Percentiles rank a stretch among this genome's conserved stretches.
Conservation (phyloP, 2,113 vertebrate genomes). For the Poeciliopsis occidentalis region DNA sequence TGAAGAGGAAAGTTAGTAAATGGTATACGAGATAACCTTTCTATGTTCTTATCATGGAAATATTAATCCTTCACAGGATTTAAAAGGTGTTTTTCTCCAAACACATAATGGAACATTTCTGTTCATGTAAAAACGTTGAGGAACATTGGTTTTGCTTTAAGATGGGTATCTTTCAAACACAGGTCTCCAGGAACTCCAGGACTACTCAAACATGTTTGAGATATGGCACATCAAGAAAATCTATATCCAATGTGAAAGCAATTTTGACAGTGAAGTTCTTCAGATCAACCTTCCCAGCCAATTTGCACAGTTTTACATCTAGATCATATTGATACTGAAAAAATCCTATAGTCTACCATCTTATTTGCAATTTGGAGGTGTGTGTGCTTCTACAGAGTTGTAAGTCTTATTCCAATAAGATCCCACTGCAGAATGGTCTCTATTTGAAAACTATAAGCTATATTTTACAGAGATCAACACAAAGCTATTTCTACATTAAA, state of each 20-base stretch:
- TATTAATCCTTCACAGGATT: constrained; percentile 13
- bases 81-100: constrained; percentile 38
- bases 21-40: constrained; percentile 15
- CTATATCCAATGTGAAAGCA: neutral
- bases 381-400: no score
- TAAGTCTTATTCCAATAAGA: no score
- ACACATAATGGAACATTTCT: constrained; percentile 4
- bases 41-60: constrained; percentile 11
- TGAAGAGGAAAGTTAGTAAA: constrained; percentile 18
- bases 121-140: constrained; percentile 13
- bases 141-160: constrained; percentile 16
- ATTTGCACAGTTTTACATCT: no score
- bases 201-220: neutral
- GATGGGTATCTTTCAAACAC: neutral
- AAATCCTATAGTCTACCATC: no score
- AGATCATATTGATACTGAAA: no score
- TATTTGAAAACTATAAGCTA: no score
- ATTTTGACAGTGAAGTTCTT: neutral
- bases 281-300: no score
- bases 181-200: neutral
- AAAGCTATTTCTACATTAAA: no score
- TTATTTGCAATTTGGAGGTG: no score
- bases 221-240: neutral
- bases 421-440: no score
- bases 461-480: no score